Evolutionary conservation across 2,113 vertebrate genomes (phyloP).

Genomic region (Guaruba guarouba): DNA sequence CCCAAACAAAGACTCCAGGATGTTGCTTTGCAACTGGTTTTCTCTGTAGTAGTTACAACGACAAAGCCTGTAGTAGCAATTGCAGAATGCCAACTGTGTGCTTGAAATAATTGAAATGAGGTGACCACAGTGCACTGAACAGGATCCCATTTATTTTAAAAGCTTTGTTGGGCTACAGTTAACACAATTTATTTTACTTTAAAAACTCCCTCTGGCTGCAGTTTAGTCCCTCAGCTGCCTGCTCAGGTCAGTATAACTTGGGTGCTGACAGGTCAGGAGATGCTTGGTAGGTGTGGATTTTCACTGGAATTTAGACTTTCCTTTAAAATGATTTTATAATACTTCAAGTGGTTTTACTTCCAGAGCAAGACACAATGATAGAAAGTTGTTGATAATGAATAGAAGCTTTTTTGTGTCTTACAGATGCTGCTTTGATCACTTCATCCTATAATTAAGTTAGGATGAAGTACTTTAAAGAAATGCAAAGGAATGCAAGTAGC

Average conservation of each 20-base stretch:
- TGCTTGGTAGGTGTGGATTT: not conserved
- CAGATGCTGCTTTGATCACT: not conserved
- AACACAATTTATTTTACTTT: not conserved
- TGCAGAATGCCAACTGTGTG: slow-evolving; percentile 10
- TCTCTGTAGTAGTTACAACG: not conserved
- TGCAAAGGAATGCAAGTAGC: not conserved
- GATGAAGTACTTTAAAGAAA: not conserved
- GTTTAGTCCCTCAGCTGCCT: not conserved
- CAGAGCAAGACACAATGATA: not conserved
- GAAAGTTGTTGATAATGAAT: not conserved
- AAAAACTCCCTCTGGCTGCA: slow-evolving; percentile 11
- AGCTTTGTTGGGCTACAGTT: slow-evolving; percentile 23
- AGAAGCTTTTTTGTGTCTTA: not conserved
- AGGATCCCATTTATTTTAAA: slow-evolving; percentile 40
- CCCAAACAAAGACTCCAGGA: slow-evolving; percentile 15
- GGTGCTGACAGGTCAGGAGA: not conserved
- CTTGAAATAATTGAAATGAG: slow-evolving; percentile 45
- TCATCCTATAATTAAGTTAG: slow-evolving; percentile 5
- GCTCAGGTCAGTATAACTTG: not conserved
- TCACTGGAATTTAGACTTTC: not conserved
- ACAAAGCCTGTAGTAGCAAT: not conserved
- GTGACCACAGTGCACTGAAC: not conserved
- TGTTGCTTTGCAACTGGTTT: slow-evolving; percentile 22
- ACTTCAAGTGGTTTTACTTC: not conserved
- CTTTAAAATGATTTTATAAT: not conserved